phyloP scores from a whole-genome alignment of 1,140 invertebrate species.

The Tenebrio molitor region DNA sequence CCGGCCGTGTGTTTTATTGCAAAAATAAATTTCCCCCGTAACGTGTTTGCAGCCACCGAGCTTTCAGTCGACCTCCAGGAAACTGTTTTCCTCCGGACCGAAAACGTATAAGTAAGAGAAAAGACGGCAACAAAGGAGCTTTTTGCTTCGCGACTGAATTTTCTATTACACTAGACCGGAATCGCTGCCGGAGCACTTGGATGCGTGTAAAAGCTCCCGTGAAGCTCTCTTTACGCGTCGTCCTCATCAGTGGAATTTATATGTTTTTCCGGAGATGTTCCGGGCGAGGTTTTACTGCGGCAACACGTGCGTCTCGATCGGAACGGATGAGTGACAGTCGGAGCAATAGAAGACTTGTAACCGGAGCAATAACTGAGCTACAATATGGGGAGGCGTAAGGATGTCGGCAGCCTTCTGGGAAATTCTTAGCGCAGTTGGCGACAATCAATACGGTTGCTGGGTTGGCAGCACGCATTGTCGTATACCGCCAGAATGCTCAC shows the following conservation, averaged over 20 bases:
- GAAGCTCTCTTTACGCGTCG: too few relatives aligned
- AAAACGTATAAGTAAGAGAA: constrained; percentile 39
- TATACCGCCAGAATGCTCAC: background rate
- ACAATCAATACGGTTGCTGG: constrained; percentile 55
- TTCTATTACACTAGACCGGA: constrained; percentile 36
- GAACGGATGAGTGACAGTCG: constrained; percentile 41
- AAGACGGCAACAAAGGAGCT: constrained; percentile 36
- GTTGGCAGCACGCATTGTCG: constrained; percentile 49
- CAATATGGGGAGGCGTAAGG: constrained; percentile 40
- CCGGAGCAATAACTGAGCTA: constrained; percentile 50
- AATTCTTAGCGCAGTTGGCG: constrained; percentile 51
- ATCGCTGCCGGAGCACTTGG: too few relatives aligned
- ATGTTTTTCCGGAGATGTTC: too few relatives aligned
- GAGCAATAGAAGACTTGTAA: constrained; percentile 46
- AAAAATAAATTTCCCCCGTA: constrained; percentile 51
- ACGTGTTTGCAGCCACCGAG: constrained; percentile 46
- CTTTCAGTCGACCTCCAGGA: constrained; percentile 33
- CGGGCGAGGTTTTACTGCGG: constrained; percentile 18
- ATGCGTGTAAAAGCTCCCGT: too few relatives aligned
- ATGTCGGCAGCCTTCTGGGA: constrained; percentile 49
- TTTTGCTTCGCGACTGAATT: constrained; percentile 17
- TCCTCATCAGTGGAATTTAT: too few relatives aligned
- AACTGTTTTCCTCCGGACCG: constrained; percentile 36
- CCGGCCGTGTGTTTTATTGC: constrained; percentile 51
- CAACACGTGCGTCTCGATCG: constrained; percentile 17